These are phyloP conservation scores for Ectropis grisescens DNA, from an alignment of 1,140 invertebrate genomes.

Conservation along the genomic window DNA sequence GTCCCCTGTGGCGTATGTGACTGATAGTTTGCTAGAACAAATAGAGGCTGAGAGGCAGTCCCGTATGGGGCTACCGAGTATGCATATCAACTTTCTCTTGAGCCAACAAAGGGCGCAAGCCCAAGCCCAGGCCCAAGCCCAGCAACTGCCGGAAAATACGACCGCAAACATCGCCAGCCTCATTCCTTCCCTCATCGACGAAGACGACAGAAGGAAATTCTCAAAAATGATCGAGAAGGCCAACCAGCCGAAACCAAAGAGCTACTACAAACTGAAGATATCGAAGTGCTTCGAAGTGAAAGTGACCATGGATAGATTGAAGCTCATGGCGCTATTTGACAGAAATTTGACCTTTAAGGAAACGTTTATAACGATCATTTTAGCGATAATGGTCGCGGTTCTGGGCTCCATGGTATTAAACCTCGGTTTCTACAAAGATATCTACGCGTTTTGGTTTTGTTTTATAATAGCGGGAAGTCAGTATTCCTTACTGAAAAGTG, in stretches of 20 bases:
- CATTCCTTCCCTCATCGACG: slow-evolving; percentile 57
- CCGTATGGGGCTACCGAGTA: slow-evolving; percentile 59
- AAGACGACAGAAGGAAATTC: slow-evolving; percentile 45
- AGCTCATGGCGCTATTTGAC: slow-evolving; percentile 93
- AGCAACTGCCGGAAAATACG: slow-evolving; percentile 37
- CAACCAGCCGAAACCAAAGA: slow-evolving; percentile 73
- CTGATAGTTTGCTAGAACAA: slow-evolving; percentile 60
- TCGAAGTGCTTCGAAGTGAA: slow-evolving; percentile 78
- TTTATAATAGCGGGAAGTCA: slow-evolving; percentile 97
- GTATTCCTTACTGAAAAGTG: slow-evolving; percentile 97
- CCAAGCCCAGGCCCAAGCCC: slow-evolving; percentile 37
- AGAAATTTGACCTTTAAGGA: slow-evolving; percentile 90
- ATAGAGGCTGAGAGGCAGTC: slow-evolving; percentile 59
- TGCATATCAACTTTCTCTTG: slow-evolving; percentile 64
- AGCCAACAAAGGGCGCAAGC: slow-evolving; percentile 43
- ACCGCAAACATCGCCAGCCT: slow-evolving; percentile 39
- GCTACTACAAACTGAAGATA: slow-evolving; percentile 89
- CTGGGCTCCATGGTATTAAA: slow-evolving; percentile 89
- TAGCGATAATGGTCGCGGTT: slow-evolving; percentile 89
- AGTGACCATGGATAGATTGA: slow-evolving; percentile 91
- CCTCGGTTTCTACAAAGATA: slow-evolving; percentile 90
- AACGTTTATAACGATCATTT: slow-evolving; percentile 84
- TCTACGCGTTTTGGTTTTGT: slow-evolving; percentile 95
- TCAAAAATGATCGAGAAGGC: slow-evolving; percentile 53
- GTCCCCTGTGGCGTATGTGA: slow-evolving; percentile 54